Conservation (phyloP, 1,140 invertebrate genomes). For the Triops longicaudatus region DNA sequence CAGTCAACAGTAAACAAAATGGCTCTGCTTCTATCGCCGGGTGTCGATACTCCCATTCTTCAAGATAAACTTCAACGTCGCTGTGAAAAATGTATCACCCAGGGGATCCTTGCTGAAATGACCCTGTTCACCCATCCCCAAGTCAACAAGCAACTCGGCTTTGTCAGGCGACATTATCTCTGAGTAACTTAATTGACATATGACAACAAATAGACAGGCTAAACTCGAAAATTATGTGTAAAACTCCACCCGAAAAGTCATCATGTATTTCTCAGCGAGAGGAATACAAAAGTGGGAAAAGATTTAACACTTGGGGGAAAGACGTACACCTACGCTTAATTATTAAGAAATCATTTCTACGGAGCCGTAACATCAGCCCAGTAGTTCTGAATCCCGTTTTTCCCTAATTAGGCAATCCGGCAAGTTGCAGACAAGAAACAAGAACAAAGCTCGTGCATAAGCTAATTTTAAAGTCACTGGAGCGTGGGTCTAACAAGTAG, state of each 20-base stretch:
- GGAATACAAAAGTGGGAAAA: background rate
- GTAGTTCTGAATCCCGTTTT: background rate
- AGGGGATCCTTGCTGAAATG: background rate
- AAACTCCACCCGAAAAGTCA: background rate
- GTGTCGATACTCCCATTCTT: background rate
- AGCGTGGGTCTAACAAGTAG: background rate
- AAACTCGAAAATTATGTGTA: background rate
- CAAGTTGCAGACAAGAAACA: constrained; percentile 5
- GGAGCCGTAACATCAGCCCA: background rate
- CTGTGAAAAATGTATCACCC: background rate
- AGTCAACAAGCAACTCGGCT: background rate
- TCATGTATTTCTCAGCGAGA: background rate
- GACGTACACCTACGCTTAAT: background rate
- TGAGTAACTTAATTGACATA: background rate
- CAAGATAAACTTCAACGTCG: background rate
- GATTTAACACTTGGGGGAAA: background rate
- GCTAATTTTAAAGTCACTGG: background rate
- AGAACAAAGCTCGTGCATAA: background rate
- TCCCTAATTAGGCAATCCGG: background rate
- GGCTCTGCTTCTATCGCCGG: background rate
- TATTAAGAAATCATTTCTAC: background rate
- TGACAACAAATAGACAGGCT: background rate
- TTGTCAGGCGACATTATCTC: background rate
- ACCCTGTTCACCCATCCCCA: background rate
- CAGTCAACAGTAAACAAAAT: background rate